Base-by-base conservation (phyloP, 2,113 vertebrate genomes). In the Tichodroma muraria region DNA sequence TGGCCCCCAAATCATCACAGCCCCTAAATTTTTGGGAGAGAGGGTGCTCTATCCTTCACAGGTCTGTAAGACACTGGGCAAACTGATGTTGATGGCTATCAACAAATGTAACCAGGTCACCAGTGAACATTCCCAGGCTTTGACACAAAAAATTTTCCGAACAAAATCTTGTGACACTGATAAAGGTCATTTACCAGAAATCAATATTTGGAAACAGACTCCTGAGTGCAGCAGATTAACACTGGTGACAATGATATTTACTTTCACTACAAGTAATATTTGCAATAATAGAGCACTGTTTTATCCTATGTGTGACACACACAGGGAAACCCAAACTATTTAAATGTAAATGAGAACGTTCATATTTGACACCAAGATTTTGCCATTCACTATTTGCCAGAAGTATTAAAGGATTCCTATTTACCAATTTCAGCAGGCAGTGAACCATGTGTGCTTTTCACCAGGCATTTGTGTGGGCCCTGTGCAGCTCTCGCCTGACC, bases 341-440 rank as follows among this genome's bases (percentile, higher is more conserved):
- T 96, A 95, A 96, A 96, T 96, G 91, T 94, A 98, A 98, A 97
- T 97, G n/a, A 96, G 94, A 88, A 80, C 4, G 2, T 71, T 93
- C 75, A 57, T 64, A 85, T 88, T 93, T 97, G 88, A 91, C 57
- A 85, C 45, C 66, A 94, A 80, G 76, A 93, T 86, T 96, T 95
- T 93, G 79, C 50, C 88, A 64, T 9, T 60, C 8, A 0, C 83
- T 91, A 84, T 94, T 92, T 97, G 83, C 87, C 91, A 93, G 81
- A 91, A 75, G 47, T 14, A 93, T 95, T 94, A 95, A 94, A 95
- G 80, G 68, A 96, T 89, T 97, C 92, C 72, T 84, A 27, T 89
- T 96, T 87, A 80, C 70, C 88, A 85, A 70, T 85, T 89, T 82
- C 70, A 82, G 83, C 88, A 78, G 5, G 56, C 66, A 80, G 50